phyloP scores from a whole-genome alignment of 2,797 vertebrate genomes.

The Diplodus puntazzo region DNA sequence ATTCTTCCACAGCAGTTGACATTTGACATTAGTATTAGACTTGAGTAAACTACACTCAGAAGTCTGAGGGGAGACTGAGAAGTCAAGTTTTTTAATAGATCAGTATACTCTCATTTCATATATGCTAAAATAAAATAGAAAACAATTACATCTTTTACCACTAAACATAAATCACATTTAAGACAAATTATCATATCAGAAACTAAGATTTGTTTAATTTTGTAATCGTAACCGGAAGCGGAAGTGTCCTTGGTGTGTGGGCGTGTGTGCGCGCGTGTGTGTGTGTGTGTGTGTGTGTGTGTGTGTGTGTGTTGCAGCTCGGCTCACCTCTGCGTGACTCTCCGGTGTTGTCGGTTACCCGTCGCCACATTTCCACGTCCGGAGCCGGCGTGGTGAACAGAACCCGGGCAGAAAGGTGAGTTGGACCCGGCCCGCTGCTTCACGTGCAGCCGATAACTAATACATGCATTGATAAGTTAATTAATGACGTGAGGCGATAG shows the following conservation, averaged over 20 bases:
- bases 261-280: neutral
- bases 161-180: neutral
- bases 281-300: too few species aligned
- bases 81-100: too few species aligned
- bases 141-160: neutral
- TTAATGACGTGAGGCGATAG: neutral
- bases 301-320: neutral
- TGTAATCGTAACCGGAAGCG: slow-evolving; percentile 53
- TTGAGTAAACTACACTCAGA: neutral
- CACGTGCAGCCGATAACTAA: neutral
- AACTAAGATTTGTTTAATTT: slow-evolving; percentile 25
- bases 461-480: too few species aligned
- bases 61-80: neutral
- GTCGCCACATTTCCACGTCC: slow-evolving; percentile 1
- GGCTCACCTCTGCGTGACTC: slow-evolving; percentile 43
- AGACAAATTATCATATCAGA: neutral
- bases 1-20: too few species aligned
- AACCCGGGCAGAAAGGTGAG: slow-evolving; percentile 51
- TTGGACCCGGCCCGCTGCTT: neutral
- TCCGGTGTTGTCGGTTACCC: neutral
- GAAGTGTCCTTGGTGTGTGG: neutral
- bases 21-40: neutral
- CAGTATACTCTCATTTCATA: neutral
- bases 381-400: slow-evolving; percentile 7
- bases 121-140: too few species aligned